Conservation (phyloP, 2,797 vertebrate genomes). For the Sebastes iracundus region DNA sequence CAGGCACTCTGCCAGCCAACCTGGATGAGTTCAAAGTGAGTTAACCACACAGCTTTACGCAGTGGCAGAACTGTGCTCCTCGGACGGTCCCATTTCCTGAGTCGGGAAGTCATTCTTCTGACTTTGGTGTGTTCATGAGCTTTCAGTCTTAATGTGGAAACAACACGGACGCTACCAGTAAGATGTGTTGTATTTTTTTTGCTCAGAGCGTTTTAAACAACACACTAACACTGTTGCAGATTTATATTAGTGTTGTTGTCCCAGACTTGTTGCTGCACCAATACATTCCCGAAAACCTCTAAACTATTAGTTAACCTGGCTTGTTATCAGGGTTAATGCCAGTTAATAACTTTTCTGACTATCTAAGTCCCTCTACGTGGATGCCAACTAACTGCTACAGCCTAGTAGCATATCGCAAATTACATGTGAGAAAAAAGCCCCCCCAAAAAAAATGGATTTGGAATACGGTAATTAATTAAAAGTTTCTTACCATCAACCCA, state of each 20-base stretch:
- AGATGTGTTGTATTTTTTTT: not conserved
- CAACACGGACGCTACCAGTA: not conserved
- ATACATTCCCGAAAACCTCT: not conserved
- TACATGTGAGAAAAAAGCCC: not conserved
- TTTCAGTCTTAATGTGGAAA: not conserved
- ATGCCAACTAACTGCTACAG: not conserved
- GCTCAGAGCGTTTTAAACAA: not conserved
- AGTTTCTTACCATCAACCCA: not conserved
- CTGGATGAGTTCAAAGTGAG: constrained; percentile 95
- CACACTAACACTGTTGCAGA: too few species aligned
- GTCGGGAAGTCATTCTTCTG: not conserved
- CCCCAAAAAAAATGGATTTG: not conserved
- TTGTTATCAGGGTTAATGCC: not conserved
- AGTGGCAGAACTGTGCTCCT: not conserved
- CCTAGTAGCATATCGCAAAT: not conserved
- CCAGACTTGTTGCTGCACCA: not conserved
- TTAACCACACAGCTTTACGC: not conserved
- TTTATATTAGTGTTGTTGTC: not conserved
- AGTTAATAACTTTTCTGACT: not conserved
- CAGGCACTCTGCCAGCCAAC: constrained; percentile 88
- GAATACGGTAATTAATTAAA: not conserved
- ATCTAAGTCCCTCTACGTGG: not conserved
- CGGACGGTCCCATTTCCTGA: not conserved
- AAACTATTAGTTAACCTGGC: not conserved
- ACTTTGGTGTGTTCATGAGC: not conserved